Evolutionary conservation across 53 echinoderm and acorn worm species (phyloP), one percentile per base, ranked within the genome.

Genomic region (Stichopus horrens): DNA sequence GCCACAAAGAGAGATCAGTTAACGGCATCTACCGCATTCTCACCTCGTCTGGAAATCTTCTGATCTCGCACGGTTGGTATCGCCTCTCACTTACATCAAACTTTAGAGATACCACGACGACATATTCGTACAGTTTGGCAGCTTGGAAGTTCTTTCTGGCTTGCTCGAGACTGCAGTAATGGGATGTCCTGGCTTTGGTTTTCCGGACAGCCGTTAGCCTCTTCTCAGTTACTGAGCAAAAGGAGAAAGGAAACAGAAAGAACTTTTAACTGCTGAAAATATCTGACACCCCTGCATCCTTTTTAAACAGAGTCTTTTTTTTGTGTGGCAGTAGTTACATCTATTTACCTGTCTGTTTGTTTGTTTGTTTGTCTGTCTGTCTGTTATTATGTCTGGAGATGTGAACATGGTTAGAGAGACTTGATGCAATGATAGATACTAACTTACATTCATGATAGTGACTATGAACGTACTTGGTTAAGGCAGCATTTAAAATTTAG

Each of bases 41-140:
- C 90, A 96, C 97, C 95, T 96, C 97, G 74, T 93, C 54, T 5
- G 97, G 97, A 84, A 92, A 95, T 54, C 94, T 78, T 58, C 66
- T 92, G 9, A 92, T 92, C 86, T 95, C 94, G 23, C 82, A 88
- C 2, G 97, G 97, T 54, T 96, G 90, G 58, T 95, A 93, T 60
- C 93, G 67, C 73, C 94, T 88, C 18, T 93, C 93, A 51, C 89
- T 92, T 67, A 79, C 21, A 65, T 96, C 91, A 53, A 71, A 90
- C 56, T 90, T 23, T 52, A 96, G 84, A 37, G 95, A 91, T 14
- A 96, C 90, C 13, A 95, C 93, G 16, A 96, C 94, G 10, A 94
- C 92, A 16, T 95, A 96, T 19, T 96, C 97, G 79, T 93, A 96
- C 80, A 96, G 91, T 74, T 96, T 95, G 52, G 93, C 79, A 71